Conservation (phyloP, 2,888 invertebrate species). For the Synergus gifuensis region DNA sequence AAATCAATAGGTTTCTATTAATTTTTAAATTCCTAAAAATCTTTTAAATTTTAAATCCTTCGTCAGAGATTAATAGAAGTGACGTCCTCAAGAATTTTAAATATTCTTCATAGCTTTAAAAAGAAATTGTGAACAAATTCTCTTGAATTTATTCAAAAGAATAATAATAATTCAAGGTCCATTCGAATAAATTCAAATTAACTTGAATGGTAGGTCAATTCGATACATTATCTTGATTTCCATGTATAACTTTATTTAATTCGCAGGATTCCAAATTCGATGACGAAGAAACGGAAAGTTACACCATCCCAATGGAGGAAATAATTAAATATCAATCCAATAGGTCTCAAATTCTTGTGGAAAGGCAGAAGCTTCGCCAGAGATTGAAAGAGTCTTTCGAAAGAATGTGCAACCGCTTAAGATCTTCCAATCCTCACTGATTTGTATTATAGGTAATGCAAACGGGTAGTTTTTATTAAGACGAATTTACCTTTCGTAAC, state of each 20-base stretch:
- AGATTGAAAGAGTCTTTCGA: conserved; percentile 91
- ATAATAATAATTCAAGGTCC: no score
- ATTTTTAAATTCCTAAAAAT: no score
- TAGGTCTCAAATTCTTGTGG: conserved; percentile 86
- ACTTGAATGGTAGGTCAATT: no score
- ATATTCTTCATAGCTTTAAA: no score
- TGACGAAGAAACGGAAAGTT: conserved; percentile 84
- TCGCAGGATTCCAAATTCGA: conserved; percentile 87
- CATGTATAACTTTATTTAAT: background rate
- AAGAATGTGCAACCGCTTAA: conserved; percentile 82
- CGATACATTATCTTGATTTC: no score
- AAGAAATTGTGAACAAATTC: no score
- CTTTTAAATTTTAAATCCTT: no score
- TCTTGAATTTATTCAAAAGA: no score
- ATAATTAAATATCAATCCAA: conserved; percentile 92
- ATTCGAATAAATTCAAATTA: no score
- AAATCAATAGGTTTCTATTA: no score
- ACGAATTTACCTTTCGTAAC: conserved; percentile 27
- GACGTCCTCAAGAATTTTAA: no score
- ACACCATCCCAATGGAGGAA: conserved; percentile 94
- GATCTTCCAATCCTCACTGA: conserved; percentile 71
- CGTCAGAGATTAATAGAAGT: no score
- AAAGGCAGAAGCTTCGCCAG: conserved; percentile 90
- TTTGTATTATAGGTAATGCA: conserved; percentile 45
- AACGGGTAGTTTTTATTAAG: conserved; percentile 15